Percentiles rank a stretch among this genome's conserved stretches.
Conservation (phyloP, 2,113 vertebrate species). For the Anthoscopus minutus region DNA sequence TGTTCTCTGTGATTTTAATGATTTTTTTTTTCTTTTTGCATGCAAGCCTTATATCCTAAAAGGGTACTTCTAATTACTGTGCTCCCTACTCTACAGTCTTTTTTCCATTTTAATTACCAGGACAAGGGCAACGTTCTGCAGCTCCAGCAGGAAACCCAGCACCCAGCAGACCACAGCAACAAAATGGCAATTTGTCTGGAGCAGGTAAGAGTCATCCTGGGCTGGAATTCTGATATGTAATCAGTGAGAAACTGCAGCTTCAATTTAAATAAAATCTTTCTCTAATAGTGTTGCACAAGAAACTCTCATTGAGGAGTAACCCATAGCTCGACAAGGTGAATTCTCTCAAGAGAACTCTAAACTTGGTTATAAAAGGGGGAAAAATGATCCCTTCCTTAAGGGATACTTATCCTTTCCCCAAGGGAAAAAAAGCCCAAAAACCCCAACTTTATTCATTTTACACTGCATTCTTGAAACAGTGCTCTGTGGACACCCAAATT, state of each 20-base stretch:
- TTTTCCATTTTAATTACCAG: constrained; percentile 47
- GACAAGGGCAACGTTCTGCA: constrained; percentile 49
- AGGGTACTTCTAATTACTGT: background rate
- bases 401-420: no score
- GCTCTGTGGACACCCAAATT: background rate
- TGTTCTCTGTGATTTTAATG: background rate
- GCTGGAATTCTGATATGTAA: background rate
- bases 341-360: background rate
- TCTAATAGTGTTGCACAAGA: background rate
- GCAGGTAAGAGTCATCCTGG: constrained; percentile 52
- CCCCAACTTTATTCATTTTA: background rate
- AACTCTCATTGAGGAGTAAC: background rate
- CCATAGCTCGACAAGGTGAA: background rate
- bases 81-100: background rate
- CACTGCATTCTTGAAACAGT: background rate
- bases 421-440: rapidly evolving
- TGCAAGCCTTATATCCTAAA: background rate
- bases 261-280: background rate
- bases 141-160: constrained; percentile 28
- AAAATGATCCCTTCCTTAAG: background rate
- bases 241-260: background rate
- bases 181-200: constrained; percentile 46
- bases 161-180: constrained; percentile 57
- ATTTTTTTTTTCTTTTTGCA: background rate
- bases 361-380: background rate